These are phyloP conservation scores for Syngnathus floridae DNA, from an alignment of 2,113 vertebrate species.

Conservation along the genomic window DNA sequence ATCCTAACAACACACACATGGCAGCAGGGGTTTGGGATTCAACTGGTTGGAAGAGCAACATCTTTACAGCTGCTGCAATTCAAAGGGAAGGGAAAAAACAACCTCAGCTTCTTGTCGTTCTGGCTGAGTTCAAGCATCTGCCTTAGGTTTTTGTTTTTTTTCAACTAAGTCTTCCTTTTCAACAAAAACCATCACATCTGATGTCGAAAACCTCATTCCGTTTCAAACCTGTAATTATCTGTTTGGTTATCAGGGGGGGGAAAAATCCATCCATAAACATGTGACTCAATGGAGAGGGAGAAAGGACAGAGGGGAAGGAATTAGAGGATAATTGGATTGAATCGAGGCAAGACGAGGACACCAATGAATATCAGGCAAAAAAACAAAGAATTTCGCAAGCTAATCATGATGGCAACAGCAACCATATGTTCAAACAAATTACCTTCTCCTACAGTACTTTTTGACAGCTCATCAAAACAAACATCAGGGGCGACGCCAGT, in stretches of 20 bases:
- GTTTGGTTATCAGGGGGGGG: conserved; percentile 27
- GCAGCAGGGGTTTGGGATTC: conserved; percentile 12
- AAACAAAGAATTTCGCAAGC: conserved; percentile 5
- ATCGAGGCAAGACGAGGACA: conserved; percentile 48
- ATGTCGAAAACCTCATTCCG: conserved; percentile 25
- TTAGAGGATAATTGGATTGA: conserved; percentile 43
- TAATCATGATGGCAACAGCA: conserved; percentile 43
- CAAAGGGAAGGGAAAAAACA: conserved; percentile 29
- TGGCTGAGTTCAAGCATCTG: conserved; percentile 30
- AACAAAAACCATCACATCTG: conserved; percentile 23
- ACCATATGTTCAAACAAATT: conserved; percentile 53
- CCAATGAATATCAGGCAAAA: conserved; percentile 20
- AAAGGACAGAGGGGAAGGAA: conserved; percentile 35
- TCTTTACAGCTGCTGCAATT: conserved; percentile 44
- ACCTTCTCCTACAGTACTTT: conserved; percentile 17
- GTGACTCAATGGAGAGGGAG: conserved; percentile 31
- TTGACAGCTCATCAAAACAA: conserved; percentile 45
- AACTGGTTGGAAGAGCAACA: conserved; percentile 27
- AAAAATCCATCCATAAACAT: conserved; percentile 36
- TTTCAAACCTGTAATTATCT: conserved; percentile 25
- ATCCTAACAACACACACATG: conserved; percentile 41
- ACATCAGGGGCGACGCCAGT: conserved; percentile 1
- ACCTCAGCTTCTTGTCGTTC: conserved; percentile 22
- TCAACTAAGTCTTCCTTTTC: conserved; percentile 31
- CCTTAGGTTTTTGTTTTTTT: conserved; percentile 3